These are phyloP conservation scores for Dasysyrphus albostriatus DNA, from an alignment of 2,888 invertebrate species.

Conservation along the genomic window DNA sequence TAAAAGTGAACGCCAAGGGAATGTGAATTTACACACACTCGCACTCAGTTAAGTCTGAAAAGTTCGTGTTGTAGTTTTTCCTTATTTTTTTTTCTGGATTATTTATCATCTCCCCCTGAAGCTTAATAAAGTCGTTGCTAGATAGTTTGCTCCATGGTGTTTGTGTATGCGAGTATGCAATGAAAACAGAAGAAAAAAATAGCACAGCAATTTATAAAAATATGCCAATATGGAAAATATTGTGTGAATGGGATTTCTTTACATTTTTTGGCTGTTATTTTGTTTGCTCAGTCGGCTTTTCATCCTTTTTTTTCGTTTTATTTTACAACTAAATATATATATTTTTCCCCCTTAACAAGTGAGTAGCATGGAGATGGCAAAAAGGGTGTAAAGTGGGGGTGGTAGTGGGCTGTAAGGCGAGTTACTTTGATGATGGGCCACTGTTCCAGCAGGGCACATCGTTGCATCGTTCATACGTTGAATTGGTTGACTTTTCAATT, in stretches of 20 bases:
- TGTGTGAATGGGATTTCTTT: slow-evolving; percentile 70
- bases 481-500: slow-evolving; percentile 76
- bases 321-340: slow-evolving; percentile 45
- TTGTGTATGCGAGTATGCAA: slow-evolving; percentile 11
- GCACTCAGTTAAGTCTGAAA: slow-evolving; percentile 24
- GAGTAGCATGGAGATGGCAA: slow-evolving; percentile 49
- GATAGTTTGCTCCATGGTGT: slow-evolving; percentile 53
- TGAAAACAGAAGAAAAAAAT: slow-evolving; percentile 31
- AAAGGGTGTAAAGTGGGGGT: slow-evolving; percentile 29
- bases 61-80: slow-evolving; percentile 22
- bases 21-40: slow-evolving; percentile 42
- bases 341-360: slow-evolving; percentile 44
- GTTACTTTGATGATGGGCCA: slow-evolving; percentile 56
- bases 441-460: slow-evolving; percentile 43
- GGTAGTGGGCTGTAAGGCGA: slow-evolving; percentile 2
- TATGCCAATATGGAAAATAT: slow-evolving; percentile 76
- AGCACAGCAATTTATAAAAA: slow-evolving; percentile 73
- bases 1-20: slow-evolving; percentile 63
- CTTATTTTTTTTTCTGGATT: slow-evolving; percentile 47
- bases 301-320: slow-evolving; percentile 1
- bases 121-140: slow-evolving; percentile 67
- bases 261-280: slow-evolving; percentile 53
- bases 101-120: slow-evolving; percentile 54
- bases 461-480: slow-evolving; percentile 65
- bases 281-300: slow-evolving; percentile 60